Base-by-base conservation (phyloP, 2,113 vertebrate genomes). In the Sigmodon hispidus region DNA sequence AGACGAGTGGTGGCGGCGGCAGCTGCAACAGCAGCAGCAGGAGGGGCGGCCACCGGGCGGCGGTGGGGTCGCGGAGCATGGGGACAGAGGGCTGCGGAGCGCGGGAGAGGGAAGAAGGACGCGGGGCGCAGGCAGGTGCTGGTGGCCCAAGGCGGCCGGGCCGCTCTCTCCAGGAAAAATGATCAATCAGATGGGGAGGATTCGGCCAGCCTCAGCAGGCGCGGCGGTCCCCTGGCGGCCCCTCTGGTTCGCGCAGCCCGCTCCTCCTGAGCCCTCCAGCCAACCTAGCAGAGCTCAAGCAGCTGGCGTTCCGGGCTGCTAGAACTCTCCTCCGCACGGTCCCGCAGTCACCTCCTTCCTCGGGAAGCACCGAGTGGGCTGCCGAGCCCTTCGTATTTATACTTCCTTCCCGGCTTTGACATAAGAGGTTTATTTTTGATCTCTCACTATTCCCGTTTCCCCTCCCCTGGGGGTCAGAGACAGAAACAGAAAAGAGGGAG, bases 341-440 rank as follows among this genome's bases (percentile, higher is more conserved):
- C 80, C 72, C 61, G 92, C 95, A 81, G 89, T 79, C 13, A 72
- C 93, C 94, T 90, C 92, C 97, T 95, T 95, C 84, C 90, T 94
- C 77, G 90, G 97, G 96, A 98, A 98, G 98, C 97, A 97, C 97
- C 95, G 97, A 97, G 97, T 98, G 98, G 97, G 97, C 98, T 97
- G 98, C 97, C 50, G 94, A 93, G 96, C 96, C 98, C 95, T 98
- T 98, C 96, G 98, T 99, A 99, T 99, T 99, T 99, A 99, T 99
- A 99, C 99, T 98, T 98, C 98, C 98, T 96, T 97, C 98, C 98
- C 98, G 98, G 98, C 98, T 98, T 99, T 98, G 99, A 99, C 99
- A 98, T 96, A 98, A 98, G 99, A 98, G 98, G 99, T 98, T 99
- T 99, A 99, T 99, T 99, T 99, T 99, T 99, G 99, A 99, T 99